Base-by-base conservation (phyloP, 1,140 invertebrate species). In the Listronotus oregonensis region DNA sequence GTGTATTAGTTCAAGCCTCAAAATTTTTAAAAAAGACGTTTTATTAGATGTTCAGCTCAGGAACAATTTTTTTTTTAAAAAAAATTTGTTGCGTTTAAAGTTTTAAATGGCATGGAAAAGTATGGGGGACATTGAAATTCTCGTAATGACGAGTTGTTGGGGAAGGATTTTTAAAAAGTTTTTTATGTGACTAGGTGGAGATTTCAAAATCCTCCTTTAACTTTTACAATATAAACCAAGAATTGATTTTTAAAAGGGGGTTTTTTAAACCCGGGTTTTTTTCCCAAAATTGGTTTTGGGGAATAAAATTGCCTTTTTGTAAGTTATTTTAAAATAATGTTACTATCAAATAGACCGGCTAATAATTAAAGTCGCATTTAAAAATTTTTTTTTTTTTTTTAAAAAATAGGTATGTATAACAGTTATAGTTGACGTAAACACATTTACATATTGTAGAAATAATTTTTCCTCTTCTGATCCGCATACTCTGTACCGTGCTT, bases 141-240 rank as follows among this genome's bases (percentile, higher is more conserved):
- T 98, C 76, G 97, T 83, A 98, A 99, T 84, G 92, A 98, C 79
- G 96, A 99, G 85, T 84, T 99, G 65, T 81, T 99, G 78, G 97
- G 97, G 42, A 98, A 98, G 81, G 97, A 99, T 80, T 97, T 98
- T 79, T 99, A 96, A 37, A 56, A 98, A 99, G 82, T 99, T 99
- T 83, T 99, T 32, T 95, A 93, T 76, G 93, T 99, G 12, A 99
- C 97, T 39, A 85, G 96, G 73, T 99, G 97, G 96, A 88, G 96
- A 82, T 95, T 96, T 82, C 89, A 94, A 72, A 94, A 94, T 78
- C 92, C 92, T 49, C 93, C 93, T 1, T 80, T 95, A 42, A 86
- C 89, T 67, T n/a, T 81, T 95, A 69, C 91, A 94, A 74, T 95
- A 94, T 82, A 83, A 90, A 77, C 90, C 90, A 18, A 73, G 76